Evolutionary conservation across 2,888 invertebrate species (phyloP).

Genomic region (Dolichomitus sp.): DNA sequence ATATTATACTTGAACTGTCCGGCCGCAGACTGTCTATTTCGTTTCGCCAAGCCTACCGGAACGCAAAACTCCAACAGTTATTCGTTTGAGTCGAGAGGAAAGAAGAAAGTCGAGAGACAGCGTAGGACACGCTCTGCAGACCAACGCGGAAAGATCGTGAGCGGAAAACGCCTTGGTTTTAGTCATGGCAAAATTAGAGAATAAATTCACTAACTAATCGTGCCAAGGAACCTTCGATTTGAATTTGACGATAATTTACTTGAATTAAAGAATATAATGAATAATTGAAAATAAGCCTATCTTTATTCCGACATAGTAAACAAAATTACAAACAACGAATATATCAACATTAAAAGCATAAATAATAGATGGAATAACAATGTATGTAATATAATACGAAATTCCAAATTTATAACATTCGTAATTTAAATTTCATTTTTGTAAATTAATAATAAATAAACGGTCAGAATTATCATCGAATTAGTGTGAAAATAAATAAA

Average conservation of each 20-base stretch:
- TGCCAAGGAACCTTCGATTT: neutral
- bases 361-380: slow-evolving; percentile 34
- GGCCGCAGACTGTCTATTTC: slow-evolving; percentile 36
- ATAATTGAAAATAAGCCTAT: slow-evolving; percentile 17
- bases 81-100: slow-evolving; percentile 52
- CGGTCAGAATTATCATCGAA: slow-evolving; percentile 30
- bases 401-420: slow-evolving; percentile 32
- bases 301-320: slow-evolving; percentile 10
- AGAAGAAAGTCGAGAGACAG: slow-evolving; percentile 73
- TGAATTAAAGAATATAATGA: neutral
- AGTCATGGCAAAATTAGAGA: neutral
- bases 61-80: slow-evolving; percentile 68
- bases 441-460: slow-evolving; percentile 32
- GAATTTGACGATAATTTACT: neutral
- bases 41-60: slow-evolving; percentile 62
- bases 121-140: slow-evolving; percentile 75
- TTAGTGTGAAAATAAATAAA: slow-evolving; percentile 47
- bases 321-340: slow-evolving; percentile 10
- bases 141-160: slow-evolving; percentile 73
- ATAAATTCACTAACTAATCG: neutral
- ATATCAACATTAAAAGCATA: slow-evolving; percentile 23
- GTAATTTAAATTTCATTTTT: slow-evolving; percentile 3
- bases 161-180: slow-evolving; percentile 14
- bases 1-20: slow-evolving; percentile 11
- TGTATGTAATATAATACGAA: neutral